phyloP scores from a whole-genome alignment of 2,113 vertebrate genomes.

The Sinocyclocheilus anophthalmus region DNA sequence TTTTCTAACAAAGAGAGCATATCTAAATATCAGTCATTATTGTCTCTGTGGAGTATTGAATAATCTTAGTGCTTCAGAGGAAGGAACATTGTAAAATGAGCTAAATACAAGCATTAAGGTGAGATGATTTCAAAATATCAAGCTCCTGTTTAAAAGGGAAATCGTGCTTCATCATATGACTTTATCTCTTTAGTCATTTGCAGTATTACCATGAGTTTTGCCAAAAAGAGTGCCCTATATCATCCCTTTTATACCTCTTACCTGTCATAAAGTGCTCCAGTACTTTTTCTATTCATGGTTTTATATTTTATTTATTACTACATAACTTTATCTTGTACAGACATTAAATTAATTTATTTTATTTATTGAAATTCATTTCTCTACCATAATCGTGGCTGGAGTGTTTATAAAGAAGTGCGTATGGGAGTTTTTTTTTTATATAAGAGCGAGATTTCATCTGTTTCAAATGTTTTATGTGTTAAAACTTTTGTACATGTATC shows the following conservation, averaged over 20 bases:
- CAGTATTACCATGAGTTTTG: slow-evolving; percentile 44
- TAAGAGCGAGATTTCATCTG: slow-evolving; percentile 49
- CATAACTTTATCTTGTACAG: slow-evolving; percentile 70
- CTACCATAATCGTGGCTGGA: slow-evolving; percentile 41
- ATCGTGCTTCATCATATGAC: slow-evolving; percentile 10
- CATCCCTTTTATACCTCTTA: slow-evolving; percentile 46
- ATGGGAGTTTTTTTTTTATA: slow-evolving; percentile 25
- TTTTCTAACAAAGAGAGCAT: slow-evolving; percentile 18
- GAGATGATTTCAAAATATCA: slow-evolving; percentile 27
- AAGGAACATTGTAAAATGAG: slow-evolving; percentile 16
- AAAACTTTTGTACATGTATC: slow-evolving; percentile 50
- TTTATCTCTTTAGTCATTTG: slow-evolving; percentile 18
- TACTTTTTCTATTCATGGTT: slow-evolving; percentile 49
- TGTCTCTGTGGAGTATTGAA: slow-evolving; percentile 8
- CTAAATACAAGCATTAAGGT: neutral
- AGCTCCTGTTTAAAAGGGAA: slow-evolving; percentile 21
- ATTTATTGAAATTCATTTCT: slow-evolving; percentile 56
- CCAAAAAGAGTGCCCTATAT: slow-evolving; percentile 55
- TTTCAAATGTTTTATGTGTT: slow-evolving; percentile 52
- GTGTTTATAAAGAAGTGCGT: slow-evolving; percentile 45
- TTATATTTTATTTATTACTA: slow-evolving; percentile 48
- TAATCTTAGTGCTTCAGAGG: neutral
- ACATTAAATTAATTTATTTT: slow-evolving; percentile 72
- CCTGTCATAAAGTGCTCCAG: slow-evolving; percentile 44
- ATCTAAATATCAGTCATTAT: slow-evolving; percentile 24